These are phyloP conservation scores for Tychaedon coryphoeus DNA, from an alignment of 2,113 vertebrate species.

Conservation along the genomic window DNA sequence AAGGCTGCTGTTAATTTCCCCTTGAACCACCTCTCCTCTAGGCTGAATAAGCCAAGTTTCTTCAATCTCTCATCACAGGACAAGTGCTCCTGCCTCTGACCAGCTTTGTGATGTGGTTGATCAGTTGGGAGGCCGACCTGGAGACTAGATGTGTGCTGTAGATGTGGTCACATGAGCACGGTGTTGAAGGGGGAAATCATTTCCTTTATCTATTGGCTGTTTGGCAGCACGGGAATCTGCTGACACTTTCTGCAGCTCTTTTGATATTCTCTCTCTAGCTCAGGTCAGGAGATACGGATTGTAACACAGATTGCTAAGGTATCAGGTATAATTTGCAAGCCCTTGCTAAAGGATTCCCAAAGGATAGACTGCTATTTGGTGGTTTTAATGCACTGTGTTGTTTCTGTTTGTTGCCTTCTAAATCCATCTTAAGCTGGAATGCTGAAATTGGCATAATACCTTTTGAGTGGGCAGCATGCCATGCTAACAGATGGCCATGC, in stretches of 20 bases:
- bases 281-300: not conserved
- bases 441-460: slow-evolving; percentile 6
- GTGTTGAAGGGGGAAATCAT: not conserved
- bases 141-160: not conserved
- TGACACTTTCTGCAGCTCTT: not conserved
- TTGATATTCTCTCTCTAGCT: not conserved
- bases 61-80: not conserved
- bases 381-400: not conserved
- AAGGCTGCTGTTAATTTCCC: not conserved
- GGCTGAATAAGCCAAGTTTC: not conserved
- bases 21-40: not conserved
- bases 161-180: not conserved
- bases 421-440: not conserved
- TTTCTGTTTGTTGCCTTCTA: not conserved
- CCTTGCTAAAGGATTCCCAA: not conserved
- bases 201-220: not conserved
- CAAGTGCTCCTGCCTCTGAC: not conserved
- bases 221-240: not conserved
- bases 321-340: not conserved
- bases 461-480: slow-evolving; percentile 4
- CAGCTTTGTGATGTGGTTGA: not conserved
- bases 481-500: slow-evolving; percentile 26
- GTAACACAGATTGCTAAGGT: not conserved
- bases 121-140: not conserved
- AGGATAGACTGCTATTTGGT: not conserved